Conservation (phyloP, 2,113 vertebrate genomes). For the Deroptyus accipitrinus region DNA sequence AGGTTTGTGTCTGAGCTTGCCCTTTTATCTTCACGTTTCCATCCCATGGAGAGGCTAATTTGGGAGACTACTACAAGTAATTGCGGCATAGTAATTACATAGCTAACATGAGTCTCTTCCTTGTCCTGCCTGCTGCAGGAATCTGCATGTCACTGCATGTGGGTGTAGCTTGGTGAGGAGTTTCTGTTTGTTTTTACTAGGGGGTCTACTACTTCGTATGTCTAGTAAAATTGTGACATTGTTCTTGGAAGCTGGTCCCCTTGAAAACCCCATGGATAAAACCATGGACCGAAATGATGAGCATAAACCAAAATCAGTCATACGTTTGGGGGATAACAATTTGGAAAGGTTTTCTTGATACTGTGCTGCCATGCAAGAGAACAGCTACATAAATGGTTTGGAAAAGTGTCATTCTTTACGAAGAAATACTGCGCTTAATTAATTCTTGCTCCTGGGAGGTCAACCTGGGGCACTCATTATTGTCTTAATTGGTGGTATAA, state of each 20-base stretch:
- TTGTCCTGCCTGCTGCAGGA: slow-evolving; percentile 12
- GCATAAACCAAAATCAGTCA: not conserved
- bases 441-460: slow-evolving; percentile 81
- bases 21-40: slow-evolving; percentile 1
- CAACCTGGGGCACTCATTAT: slow-evolving; percentile 80
- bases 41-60: slow-evolving; percentile 4
- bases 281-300: not conserved
- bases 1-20: slow-evolving; percentile 34
- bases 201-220: not conserved
- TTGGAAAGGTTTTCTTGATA: not conserved
- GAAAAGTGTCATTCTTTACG: slow-evolving; percentile 75
- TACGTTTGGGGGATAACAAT: not conserved
- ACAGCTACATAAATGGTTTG: slow-evolving; percentile 58
- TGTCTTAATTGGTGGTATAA: slow-evolving; percentile 82
- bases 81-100: not conserved
- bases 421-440: slow-evolving; percentile 83
- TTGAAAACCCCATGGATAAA: not conserved
- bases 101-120: not conserved
- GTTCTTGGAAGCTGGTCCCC: not conserved
- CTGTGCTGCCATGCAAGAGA: slow-evolving; percentile 37
- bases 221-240: not conserved
- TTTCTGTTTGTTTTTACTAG: not conserved
- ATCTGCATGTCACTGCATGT: not conserved
- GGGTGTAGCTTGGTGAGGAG: not conserved
- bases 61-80: not conserved